A percentile compares a stretch with the other conserved stretches of the same genome.
phyloP scores from a whole-genome alignment of 1,140 invertebrate genomes.

The Cotesia chilonis region DNA sequence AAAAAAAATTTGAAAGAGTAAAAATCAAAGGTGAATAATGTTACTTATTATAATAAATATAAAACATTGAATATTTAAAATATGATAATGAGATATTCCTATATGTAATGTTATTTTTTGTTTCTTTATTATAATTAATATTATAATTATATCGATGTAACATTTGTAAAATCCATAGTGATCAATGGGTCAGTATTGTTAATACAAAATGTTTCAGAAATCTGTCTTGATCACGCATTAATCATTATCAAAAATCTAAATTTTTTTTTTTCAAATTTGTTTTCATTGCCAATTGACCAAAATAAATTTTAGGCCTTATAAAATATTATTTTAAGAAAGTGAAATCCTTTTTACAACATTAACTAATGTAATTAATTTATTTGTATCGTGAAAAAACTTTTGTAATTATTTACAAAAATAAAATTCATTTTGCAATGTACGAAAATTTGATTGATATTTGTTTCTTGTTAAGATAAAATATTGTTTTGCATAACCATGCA shows the following conservation, averaged over 20 bases:
- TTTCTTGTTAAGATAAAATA: not conserved
- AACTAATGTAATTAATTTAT: not conserved
- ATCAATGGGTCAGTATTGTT: conserved; percentile 10
- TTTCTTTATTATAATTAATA: conserved; percentile 43
- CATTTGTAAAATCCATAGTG: conserved; percentile 42
- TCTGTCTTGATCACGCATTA: conserved; percentile 5
- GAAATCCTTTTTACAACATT: not conserved
- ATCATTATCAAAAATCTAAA: conserved; percentile 32
- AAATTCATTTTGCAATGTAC: conserved; percentile 24
- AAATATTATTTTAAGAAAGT: not conserved
- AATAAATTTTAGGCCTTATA: conserved; percentile 24
- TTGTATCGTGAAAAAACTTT: not conserved
- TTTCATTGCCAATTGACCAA: conserved; percentile 44
- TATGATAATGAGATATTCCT: conserved; percentile 52
- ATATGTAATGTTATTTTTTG: conserved; percentile 42
- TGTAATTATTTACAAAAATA: conserved; percentile 37
- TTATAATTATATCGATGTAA: conserved; percentile 50
- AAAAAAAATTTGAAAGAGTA: conserved; percentile 39
- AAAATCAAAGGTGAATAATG: not conserved
- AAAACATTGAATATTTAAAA: conserved; percentile 53
- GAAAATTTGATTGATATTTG: not conserved
- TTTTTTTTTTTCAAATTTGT: too few relatives aligned
- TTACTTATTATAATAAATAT: conserved; percentile 47
- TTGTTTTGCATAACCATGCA: not conserved
- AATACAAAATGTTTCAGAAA: conserved; percentile 30